A percentile compares a stretch with the other conserved stretches of the same genome.
These are phyloP conservation scores for Habroteleia sp. DNA, from an alignment of 2,888 invertebrate genomes.

Conservation along the genomic window DNA sequence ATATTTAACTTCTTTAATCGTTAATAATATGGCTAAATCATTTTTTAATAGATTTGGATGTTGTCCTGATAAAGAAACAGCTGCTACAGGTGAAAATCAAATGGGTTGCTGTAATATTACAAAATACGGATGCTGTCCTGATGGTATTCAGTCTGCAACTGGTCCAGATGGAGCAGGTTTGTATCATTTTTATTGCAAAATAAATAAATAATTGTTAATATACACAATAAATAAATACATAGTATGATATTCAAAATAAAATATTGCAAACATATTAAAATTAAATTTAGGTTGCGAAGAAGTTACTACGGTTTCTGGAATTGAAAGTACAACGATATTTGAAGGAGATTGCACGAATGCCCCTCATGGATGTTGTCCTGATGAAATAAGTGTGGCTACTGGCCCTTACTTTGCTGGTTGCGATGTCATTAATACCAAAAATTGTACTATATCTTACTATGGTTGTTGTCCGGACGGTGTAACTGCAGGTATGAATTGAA, in stretches of 20 bases:
- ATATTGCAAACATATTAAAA: background rate
- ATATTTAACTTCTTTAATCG: too few relatives aligned
- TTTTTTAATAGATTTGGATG: slow-evolving; percentile 81
- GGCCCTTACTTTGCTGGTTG: slow-evolving; percentile 87
- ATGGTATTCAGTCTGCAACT: slow-evolving; percentile 85
- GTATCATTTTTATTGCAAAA: background rate
- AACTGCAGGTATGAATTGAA: slow-evolving; percentile 82
- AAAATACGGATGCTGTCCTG: slow-evolving; percentile 87
- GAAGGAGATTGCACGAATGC: slow-evolving; percentile 82
- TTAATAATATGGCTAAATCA: too few relatives aligned
- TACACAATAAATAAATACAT: background rate
- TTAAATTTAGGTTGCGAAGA: slow-evolving; percentile 75
- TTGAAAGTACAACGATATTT: slow-evolving; percentile 68
- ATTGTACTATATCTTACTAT: slow-evolving; percentile 84
- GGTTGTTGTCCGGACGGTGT: slow-evolving; percentile 89
- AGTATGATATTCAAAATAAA: background rate
- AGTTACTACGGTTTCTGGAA: slow-evolving; percentile 64
- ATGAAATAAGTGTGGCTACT: slow-evolving; percentile 84
- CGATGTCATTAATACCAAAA: slow-evolving; percentile 78
- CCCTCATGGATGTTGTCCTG: slow-evolving; percentile 89
- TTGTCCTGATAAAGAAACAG: slow-evolving; percentile 82
- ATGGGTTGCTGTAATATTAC: slow-evolving; percentile 80
- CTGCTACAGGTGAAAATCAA: slow-evolving; percentile 77
- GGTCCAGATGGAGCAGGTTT: slow-evolving; percentile 84
- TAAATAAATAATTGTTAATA: background rate